A percentile compares a stretch with the other conserved stretches of the same genome.
Evolutionary conservation across 2,113 vertebrate genomes (phyloP).

Genomic region (Tupaia chinensis): DNA sequence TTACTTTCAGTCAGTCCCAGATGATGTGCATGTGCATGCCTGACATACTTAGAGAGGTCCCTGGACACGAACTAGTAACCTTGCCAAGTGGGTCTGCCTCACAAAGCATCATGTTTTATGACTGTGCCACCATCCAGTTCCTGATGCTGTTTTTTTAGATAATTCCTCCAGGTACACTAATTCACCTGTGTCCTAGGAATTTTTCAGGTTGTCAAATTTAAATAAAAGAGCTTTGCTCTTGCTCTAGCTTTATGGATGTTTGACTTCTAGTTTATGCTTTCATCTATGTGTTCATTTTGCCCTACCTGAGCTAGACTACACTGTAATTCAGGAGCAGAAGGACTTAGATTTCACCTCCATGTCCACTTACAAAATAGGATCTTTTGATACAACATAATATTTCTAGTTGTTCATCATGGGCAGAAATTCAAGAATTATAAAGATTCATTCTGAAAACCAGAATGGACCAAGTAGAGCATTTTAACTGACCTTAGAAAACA

Average conservation of each 20-base stretch:
- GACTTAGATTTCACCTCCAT: background rate
- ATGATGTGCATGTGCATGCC: too few relatives aligned
- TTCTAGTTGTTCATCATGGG: conserved; percentile 82
- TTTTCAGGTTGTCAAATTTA: background rate
- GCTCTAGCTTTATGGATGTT: background rate
- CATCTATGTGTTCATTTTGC: background rate
- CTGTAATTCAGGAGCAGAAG: background rate
- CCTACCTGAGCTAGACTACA: background rate
- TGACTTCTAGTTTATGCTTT: background rate
- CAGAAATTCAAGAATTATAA: conserved; percentile 84
- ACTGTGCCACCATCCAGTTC: too few relatives aligned
- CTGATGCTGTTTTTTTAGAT: background rate
- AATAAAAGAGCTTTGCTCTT: background rate
- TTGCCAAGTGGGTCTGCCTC: too few relatives aligned
- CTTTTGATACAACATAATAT: conserved; percentile 78
- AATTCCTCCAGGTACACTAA: background rate
- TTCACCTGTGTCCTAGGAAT: background rate
- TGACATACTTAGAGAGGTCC: too few relatives aligned
- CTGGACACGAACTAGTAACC: too few relatives aligned
- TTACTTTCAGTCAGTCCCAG: too few relatives aligned
- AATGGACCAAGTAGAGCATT: conserved; percentile 84
- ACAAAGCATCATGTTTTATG: too few relatives aligned
- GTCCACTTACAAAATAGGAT: background rate
- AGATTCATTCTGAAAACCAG: conserved; percentile 83
- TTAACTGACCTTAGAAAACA: conserved; percentile 86